Evolutionary conservation across 1,140 invertebrate species (phyloP).

Genomic region (Campoletis sonorensis): DNA sequence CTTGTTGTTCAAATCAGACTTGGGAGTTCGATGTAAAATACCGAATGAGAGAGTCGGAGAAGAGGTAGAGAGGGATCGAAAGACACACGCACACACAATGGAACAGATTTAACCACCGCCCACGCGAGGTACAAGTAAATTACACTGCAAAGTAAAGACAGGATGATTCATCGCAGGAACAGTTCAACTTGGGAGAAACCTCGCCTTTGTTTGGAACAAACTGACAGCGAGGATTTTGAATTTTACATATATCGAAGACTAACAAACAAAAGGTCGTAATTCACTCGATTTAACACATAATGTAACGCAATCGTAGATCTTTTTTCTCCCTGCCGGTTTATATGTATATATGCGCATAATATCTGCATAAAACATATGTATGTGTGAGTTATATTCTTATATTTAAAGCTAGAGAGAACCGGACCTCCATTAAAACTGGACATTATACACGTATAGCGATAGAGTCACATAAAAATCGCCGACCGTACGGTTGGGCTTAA

Average conservation of each 20-base stretch:
- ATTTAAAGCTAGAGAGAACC: background rate
- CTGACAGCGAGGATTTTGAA: background rate
- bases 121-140: slow-evolving; percentile 6
- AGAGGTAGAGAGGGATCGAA: background rate
- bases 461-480: background rate
- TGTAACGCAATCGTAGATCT: background rate
- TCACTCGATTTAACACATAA: background rate
- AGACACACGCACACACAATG: background rate
- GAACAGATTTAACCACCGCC: background rate
- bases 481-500: background rate
- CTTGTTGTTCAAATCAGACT: background rate
- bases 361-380: background rate
- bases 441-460: slow-evolving; percentile 2
- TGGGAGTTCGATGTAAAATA: background rate
- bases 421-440: slow-evolving; percentile 8
- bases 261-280: background rate
- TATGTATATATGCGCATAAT: background rate
- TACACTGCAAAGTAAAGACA: slow-evolving; percentile 9
- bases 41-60: too few relatives aligned
- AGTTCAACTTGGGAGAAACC: slow-evolving; percentile 10
- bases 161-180: slow-evolving; percentile 12
- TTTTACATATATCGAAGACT: background rate
- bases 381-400: background rate
- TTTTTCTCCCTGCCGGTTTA: background rate
- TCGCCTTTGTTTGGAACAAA: slow-evolving; percentile 9